Percentiles rank a stretch among this genome's conserved stretches.
Conservation (phyloP, 2,797 vertebrate species). For the Lepilemur septentrionalis region DNA sequence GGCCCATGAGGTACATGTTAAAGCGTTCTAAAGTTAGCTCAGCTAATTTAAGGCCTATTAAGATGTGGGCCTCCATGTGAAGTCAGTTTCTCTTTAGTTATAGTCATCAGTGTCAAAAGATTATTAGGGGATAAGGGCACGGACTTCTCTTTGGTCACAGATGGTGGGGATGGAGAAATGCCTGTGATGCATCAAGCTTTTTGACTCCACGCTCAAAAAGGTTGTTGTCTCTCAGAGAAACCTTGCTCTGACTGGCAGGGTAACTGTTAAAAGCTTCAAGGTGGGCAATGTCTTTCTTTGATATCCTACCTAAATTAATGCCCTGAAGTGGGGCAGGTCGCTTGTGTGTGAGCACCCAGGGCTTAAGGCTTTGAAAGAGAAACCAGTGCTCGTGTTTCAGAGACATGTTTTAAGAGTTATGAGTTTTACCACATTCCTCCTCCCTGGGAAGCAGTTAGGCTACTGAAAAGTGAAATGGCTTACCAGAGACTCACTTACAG, state of each 20-base stretch:
- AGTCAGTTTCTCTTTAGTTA: conserved; percentile 31
- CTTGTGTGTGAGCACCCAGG: neutral
- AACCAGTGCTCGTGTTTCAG: neutral
- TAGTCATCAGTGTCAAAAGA: neutral
- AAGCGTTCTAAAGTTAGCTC: conserved; percentile 76
- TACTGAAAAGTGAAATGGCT: neutral
- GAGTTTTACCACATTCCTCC: neutral
- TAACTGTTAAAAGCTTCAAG: conserved; percentile 10
- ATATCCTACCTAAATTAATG: conserved; percentile 28
- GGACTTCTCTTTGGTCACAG: conserved; percentile 6
- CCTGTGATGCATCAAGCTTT: conserved; percentile 16
- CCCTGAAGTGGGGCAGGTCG: neutral
- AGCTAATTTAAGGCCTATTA: conserved; percentile 57
- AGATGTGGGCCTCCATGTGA: neutral
- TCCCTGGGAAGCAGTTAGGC: neutral
- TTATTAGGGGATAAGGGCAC: conserved; percentile 1
- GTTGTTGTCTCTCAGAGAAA: neutral
- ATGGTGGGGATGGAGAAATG: neutral
- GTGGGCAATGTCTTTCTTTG: neutral
- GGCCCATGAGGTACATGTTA: conserved; percentile 68
- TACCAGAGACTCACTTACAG: neutral
- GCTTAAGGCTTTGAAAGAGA: neutral
- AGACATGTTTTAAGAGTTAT: neutral
- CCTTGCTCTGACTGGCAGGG: conserved; percentile 7
- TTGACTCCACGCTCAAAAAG: conserved; percentile 32